A percentile compares a stretch with the other conserved stretches of the same genome.
These are phyloP conservation scores for Leucophenga maculata DNA, from an alignment of 2,888 invertebrate genomes.

Conservation along the genomic window DNA sequence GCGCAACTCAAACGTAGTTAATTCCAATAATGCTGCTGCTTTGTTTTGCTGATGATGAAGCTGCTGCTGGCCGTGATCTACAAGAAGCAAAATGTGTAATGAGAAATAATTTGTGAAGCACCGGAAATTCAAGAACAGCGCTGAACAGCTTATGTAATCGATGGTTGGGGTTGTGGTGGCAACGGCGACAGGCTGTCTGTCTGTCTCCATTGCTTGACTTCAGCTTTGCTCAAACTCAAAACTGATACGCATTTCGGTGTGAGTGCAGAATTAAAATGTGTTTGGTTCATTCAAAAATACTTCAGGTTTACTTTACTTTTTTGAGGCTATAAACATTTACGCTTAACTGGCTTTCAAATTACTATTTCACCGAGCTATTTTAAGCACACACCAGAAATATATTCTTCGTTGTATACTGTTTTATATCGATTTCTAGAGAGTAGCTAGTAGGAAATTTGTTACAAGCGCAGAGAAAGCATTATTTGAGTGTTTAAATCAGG, in stretches of 20 bases:
- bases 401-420: background rate
- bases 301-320: too few species aligned
- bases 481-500: slow-evolving; percentile 6
- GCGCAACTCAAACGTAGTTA: slow-evolving; percentile 6
- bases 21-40: background rate
- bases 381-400: background rate
- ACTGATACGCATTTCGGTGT: background rate
- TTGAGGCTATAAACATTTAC: background rate
- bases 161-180: background rate
- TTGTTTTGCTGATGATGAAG: background rate
- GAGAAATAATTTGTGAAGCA: background rate
- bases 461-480: background rate
- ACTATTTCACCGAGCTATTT: background rate
- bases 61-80: background rate
- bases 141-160: slow-evolving; percentile 13
- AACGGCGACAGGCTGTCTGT: background rate
- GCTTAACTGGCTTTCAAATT: background rate
- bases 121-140: background rate
- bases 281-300: too few species aligned
- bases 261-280: too few species aligned
- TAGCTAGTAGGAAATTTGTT: slow-evolving; percentile 15
- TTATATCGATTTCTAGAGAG: slow-evolving; percentile 8
- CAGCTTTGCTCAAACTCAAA: background rate
- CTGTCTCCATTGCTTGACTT: too few species aligned
- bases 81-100: background rate